These are phyloP conservation scores for Lathamus discolor DNA, from an alignment of 2,113 vertebrate species.

Conservation along the genomic window DNA sequence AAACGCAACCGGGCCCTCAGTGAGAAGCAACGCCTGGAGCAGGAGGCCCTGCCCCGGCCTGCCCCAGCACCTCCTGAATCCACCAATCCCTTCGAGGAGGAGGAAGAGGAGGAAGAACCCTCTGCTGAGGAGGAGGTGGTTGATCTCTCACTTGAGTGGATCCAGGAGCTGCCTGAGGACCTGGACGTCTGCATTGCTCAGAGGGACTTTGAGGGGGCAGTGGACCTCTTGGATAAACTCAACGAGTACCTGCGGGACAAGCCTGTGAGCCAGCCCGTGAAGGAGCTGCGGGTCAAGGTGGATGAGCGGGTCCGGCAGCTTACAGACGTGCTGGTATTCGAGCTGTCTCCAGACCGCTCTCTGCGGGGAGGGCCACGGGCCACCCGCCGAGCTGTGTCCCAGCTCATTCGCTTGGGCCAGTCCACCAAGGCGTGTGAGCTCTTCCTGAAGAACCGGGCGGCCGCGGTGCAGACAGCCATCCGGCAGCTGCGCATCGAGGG, in stretches of 20 bases:
- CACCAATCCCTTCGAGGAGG: slow-evolving; percentile 83
- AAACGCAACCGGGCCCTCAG: slow-evolving; percentile 89
- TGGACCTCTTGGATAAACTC: slow-evolving; percentile 94
- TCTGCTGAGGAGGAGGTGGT: slow-evolving; percentile 77
- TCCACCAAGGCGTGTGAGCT: slow-evolving; percentile 96
- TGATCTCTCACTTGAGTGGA: slow-evolving; percentile 91
- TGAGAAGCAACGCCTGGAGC: slow-evolving; percentile 85
- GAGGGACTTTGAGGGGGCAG: slow-evolving; percentile 95
- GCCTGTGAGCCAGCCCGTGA: slow-evolving; percentile 82
- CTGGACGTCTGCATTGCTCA: slow-evolving; percentile 97
- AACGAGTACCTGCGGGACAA: slow-evolving; percentile 88
- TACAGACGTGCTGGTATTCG: slow-evolving; percentile 93
- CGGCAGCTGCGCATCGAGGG: slow-evolving; percentile 96
- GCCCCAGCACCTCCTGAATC: slow-evolving; percentile 70
- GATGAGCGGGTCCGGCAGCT: slow-evolving; percentile 91
- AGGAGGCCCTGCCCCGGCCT: slow-evolving; percentile 71
- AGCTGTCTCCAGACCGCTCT: slow-evolving; percentile 92
- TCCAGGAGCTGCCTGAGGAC: slow-evolving; percentile 95
- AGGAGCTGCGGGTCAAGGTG: slow-evolving; percentile 86
- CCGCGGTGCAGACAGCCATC: slow-evolving; percentile 92
- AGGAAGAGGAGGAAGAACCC: slow-evolving; percentile 70
- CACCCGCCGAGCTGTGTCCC: slow-evolving; percentile 92
- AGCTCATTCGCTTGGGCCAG: slow-evolving; percentile 93
- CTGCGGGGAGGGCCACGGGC: slow-evolving; percentile 91
- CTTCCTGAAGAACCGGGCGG: slow-evolving; percentile 91